Evolutionary conservation across 2,113 vertebrate genomes (phyloP).

Genomic region (Pipra filicauda): DNA sequence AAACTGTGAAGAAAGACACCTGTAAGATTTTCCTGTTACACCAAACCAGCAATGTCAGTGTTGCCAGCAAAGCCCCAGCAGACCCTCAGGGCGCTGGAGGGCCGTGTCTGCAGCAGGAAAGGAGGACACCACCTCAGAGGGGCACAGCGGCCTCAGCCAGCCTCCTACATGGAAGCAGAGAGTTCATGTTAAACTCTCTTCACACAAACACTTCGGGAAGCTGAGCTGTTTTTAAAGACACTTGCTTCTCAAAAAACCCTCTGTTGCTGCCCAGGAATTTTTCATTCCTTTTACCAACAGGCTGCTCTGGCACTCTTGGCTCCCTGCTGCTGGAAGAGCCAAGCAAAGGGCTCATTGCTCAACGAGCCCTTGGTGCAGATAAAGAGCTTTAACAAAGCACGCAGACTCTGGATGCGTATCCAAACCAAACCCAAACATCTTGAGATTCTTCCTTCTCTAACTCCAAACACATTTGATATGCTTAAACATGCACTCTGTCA

Average conservation of each 20-base stretch:
- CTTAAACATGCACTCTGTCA: slow-evolving; percentile 19
- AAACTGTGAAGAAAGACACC: background rate
- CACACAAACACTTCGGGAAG: background rate
- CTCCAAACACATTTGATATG: slow-evolving; percentile 61
- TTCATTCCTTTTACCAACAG: background rate
- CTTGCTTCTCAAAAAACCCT: background rate
- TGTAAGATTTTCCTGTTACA: background rate
- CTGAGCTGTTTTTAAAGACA: background rate
- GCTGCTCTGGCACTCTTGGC: background rate
- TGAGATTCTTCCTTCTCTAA: slow-evolving; percentile 44
- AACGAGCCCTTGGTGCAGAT: background rate
- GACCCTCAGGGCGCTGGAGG: background rate
- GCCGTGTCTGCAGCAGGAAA: background rate
- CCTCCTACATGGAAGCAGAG: background rate
- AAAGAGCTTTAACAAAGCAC: background rate
- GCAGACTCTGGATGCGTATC: background rate
- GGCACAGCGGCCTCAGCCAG: background rate
- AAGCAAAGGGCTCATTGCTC: background rate
- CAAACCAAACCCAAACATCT: slow-evolving; percentile 59
- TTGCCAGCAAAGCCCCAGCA: background rate
- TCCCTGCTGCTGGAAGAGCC: background rate
- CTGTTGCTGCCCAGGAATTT: background rate
- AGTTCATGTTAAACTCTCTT: accelerated
- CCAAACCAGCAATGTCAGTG: background rate
- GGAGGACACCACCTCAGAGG: background rate